Evolutionary conservation across 2,888 invertebrate genomes (phyloP), one percentile per base, ranked within the genome.

Genomic region (Euzetes globulus): DNA sequence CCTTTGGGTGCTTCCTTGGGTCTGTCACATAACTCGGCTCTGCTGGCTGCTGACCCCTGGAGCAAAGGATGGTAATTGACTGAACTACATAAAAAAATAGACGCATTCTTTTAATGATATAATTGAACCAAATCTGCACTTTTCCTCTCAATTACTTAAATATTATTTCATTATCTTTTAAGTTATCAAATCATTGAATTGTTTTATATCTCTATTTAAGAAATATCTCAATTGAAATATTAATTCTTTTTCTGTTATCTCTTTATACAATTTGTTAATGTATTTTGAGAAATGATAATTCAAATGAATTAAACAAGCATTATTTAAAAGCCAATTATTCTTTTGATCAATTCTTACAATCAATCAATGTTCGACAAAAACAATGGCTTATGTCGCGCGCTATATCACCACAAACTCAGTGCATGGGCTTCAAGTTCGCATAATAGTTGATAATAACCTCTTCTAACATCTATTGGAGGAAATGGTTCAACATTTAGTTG

Each of bases 251-350:
- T 41, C 41, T 41, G 41, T 41, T 41, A 41, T 19, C 52, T 41
- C n/a, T 41, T 41, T 41, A 41, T 9, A 41, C 41, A 60, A 60
- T 27, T 60, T 7, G 27, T 60, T 60, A 27, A 9, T 60, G 60
- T 60, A 15, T 60, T 52, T 60, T 25, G 27, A 60, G 7, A 60
- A 25, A 15, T 27, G 22, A 17, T 60, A 60, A 60, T 60, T 60
- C 25, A 27, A 25, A 60, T 60, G 27, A 60, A 60, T 22, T 60
- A 60, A 60, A 27, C 15, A 15, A 60, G 60, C 60, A 60, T 60
- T 60, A 22, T 60, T 60, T 60, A 60, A 60, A 60, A 60, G 15
- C 13, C 60, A 25, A 60, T 45, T 45, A 7, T 45, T 45, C 15
- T 45, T 11, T 45, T 45, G 15, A 11, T 45, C 15, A 45, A 11